Evolutionary conservation across 2,113 vertebrate species (phyloP).

Genomic region (Elephas maximus): DNA sequence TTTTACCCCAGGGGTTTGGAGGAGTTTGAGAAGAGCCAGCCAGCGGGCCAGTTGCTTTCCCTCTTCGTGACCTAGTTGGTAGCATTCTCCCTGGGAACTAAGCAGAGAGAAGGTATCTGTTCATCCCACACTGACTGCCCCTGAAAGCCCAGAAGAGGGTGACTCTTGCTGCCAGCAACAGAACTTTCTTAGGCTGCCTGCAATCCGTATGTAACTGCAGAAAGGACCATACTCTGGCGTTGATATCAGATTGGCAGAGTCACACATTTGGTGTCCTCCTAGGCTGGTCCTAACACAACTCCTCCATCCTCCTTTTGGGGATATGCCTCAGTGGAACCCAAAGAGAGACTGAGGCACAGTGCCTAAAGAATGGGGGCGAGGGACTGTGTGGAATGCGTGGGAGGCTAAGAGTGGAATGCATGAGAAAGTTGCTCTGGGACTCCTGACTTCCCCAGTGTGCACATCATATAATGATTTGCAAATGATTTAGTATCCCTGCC

Average conservation of each 20-base stretch:
- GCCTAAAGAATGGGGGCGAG: neutral
- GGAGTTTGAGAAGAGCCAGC: neutral
- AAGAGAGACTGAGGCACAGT: neutral
- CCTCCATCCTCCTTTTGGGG: neutral
- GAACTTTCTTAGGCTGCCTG: neutral
- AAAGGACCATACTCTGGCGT: neutral
- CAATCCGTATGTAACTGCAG: neutral
- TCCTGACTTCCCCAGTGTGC: neutral
- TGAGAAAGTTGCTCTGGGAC: slow-evolving; percentile 42
- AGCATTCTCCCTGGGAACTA: neutral
- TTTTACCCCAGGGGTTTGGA: neutral
- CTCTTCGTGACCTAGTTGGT: neutral
- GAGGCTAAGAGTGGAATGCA: slow-evolving; percentile 49
- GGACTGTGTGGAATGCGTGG: neutral
- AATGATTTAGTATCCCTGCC: slow-evolving; percentile 43
- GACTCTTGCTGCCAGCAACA: no score
- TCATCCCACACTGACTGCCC: neutral
- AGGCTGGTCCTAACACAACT: neutral
- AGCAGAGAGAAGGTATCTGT: neutral
- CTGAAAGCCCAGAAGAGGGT: neutral
- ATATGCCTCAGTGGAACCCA: neutral
- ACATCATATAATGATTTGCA: slow-evolving; percentile 48
- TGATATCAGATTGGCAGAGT: neutral
- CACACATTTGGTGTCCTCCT: neutral
- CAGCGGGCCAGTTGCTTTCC: neutral